These are phyloP conservation scores for Callopanchax toddi DNA, from an alignment of 2,113 vertebrate species.

Conservation along the genomic window DNA sequence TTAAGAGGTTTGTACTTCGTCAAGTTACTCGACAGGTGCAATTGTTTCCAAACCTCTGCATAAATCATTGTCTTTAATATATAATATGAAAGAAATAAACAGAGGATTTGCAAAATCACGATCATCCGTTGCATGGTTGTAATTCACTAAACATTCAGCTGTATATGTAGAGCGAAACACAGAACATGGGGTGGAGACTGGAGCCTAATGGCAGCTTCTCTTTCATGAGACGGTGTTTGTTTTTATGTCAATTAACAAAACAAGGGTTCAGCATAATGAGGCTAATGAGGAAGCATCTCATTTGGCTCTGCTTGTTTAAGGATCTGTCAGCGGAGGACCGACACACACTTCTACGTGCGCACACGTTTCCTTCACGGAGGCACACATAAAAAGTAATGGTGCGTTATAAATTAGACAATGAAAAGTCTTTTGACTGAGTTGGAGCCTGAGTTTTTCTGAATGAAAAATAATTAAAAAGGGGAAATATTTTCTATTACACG, in stretches of 20 bases:
- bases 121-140: conserved; percentile 19
- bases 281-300: conserved; percentile 64
- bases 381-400: neutral
- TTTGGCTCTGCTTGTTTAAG: conserved; percentile 52
- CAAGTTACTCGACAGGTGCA: no score
- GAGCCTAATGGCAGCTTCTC: conserved; percentile 51
- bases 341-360: neutral
- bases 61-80: neutral
- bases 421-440: neutral
- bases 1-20: no score
- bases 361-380: neutral
- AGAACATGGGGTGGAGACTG: conserved; percentile 28
- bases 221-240: conserved; percentile 66
- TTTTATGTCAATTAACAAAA: conserved; percentile 73
- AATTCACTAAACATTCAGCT: conserved; percentile 11
- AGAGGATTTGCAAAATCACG: neutral
- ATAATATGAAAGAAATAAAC: neutral
- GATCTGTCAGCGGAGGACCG: conserved; percentile 36
- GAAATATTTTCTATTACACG: no score
- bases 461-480: no score
- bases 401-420: neutral
- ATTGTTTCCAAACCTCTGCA: neutral
- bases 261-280: conserved; percentile 67
- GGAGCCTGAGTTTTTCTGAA: neutral
- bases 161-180: conserved; percentile 4